Base-by-base conservation (phyloP, 2,888 invertebrate genomes). In the Coremacera marginata region DNA sequence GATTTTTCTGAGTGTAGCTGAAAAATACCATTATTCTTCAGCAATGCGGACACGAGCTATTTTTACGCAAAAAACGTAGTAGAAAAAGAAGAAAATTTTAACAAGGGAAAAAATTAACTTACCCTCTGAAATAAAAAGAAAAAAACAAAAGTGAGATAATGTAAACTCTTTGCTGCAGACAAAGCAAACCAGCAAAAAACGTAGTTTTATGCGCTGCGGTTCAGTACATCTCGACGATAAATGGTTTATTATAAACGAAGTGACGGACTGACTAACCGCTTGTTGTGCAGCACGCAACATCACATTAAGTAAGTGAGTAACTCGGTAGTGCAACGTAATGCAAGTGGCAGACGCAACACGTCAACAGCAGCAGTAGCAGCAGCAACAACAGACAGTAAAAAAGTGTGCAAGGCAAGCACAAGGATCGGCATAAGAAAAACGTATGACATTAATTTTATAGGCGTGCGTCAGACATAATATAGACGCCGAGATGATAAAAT, bases 401-500 rank as follows among this genome's bases (percentile, higher is more conserved):
- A 52, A 31, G 8, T 9, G 16, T 16, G 44, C 25, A 52, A 22
- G 4, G n/a, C 44, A 22, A 3, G 19, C 22, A 31, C 31, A 31
- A 71, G 25, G 37, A 60, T 34, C 8, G 22, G 31, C n/a, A 16
- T 19, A 55, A 14, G 68, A 25, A 65, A 65, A 65, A 82, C 80
- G 83, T 83, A 83, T 83, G 83, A 84, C 84, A 85, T 85, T 86
- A 85, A 85, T 85, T 85, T 85, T 80, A 82, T 80, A 78, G 80
- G 80, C 82, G 80, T 75, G 14, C 65, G 67, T 74, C 55, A 65
- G 63, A 74, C 52, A 37, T 51, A 11, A 19, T 25, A n/a, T 19
- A 44, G 65, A 31, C 77, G 70, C 25, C 9, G 16, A 9, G 55
- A 37, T 55, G 65, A 67, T 67, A 55, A 52, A 65, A 74, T 67